These are phyloP conservation scores for Musca vetustissima DNA, from an alignment of 1,140 invertebrate species.

Conservation along the genomic window DNA sequence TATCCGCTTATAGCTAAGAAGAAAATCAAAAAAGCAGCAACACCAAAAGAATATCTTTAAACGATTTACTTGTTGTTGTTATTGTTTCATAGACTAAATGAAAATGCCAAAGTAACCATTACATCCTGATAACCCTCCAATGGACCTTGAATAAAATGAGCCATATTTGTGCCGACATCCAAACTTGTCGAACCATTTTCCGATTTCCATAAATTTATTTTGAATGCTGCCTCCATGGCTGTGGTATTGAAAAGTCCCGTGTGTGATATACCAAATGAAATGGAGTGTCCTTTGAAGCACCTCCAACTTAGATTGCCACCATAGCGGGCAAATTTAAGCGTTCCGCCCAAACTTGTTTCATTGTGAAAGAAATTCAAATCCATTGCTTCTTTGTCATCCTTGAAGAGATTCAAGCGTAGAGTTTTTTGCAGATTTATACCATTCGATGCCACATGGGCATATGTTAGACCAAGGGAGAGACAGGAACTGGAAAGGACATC, in stretches of 20 bases:
- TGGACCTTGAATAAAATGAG: not conserved
- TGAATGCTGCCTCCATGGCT: not conserved
- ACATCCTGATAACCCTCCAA: not conserved
- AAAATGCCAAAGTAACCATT: not conserved
- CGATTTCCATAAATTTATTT: constrained; percentile 12
- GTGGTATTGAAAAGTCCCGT: not conserved
- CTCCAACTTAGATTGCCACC: not conserved
- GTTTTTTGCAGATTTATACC: not conserved
- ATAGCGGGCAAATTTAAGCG: not conserved
- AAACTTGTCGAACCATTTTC: not conserved
- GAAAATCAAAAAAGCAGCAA: not conserved
- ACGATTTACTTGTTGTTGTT: not conserved
- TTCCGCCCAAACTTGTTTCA: not conserved
- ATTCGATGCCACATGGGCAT: not conserved
- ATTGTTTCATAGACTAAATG: not conserved
- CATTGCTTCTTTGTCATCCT: not conserved
- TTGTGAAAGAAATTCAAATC: constrained; percentile 2
- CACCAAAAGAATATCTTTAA: not conserved
- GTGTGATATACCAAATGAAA: not conserved
- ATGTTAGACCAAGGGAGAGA: not conserved
- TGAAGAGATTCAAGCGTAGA: not conserved
- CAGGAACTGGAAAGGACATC: not conserved
- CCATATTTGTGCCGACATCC: not conserved
- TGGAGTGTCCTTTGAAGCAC: not conserved
- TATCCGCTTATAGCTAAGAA: not conserved